Percentiles rank a stretch among this genome's conserved stretches.
phyloP scores from a whole-genome alignment of 2,113 vertebrate genomes.

The Ranitomeya variabilis region DNA sequence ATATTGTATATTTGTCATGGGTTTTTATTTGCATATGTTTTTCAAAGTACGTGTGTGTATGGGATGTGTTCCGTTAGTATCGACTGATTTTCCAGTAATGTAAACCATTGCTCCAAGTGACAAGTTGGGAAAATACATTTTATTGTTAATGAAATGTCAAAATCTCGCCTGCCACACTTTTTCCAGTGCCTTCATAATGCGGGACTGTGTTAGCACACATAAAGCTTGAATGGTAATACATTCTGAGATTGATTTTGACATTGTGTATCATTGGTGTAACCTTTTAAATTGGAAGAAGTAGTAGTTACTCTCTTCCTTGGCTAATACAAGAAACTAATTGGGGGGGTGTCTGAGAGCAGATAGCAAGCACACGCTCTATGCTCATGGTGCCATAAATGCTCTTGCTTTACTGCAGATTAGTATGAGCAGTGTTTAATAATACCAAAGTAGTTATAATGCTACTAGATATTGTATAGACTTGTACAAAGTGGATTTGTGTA shows the following conservation, averaged over 20 bases:
- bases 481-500: conserved; percentile 1
- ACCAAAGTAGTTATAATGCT: conserved; percentile 11
- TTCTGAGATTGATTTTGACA: not conserved
- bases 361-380: not conserved
- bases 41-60: conserved; percentile 10
- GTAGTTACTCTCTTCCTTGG: not conserved
- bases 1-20: conserved; percentile 22
- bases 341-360: not conserved
- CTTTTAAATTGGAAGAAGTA: not conserved
- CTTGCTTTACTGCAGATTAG: not conserved
- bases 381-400: not conserved
- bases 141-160: not conserved
- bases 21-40: conserved; percentile 30
- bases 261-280: conserved; percentile 1
- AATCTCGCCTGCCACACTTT: conserved; percentile 7
- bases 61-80: conserved; percentile 19
- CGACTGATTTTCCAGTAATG: not conserved
- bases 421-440: not conserved
- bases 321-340: conserved; percentile 8
- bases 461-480: not conserved
- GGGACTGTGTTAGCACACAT: not conserved
- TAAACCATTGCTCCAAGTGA: not conserved
- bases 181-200: conserved; percentile 36
- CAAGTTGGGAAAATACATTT: not conserved
- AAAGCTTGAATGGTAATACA: not conserved